phyloP scores from a whole-genome alignment of 2,797 vertebrate genomes.

The Sardinella longiceps region DNA sequence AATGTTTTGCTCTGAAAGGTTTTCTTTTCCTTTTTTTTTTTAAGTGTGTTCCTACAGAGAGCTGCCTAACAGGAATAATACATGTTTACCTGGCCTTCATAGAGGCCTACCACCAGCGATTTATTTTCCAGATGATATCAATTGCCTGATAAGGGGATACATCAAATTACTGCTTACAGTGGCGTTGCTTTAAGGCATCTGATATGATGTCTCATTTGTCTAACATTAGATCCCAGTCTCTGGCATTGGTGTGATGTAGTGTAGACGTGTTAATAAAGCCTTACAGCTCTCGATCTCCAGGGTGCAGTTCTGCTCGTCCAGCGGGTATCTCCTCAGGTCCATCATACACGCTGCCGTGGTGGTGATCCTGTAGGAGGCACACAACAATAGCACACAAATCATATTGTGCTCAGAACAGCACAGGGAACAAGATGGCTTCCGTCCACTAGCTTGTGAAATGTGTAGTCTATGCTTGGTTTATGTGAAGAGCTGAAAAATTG shows the following conservation, averaged over 20 bases:
- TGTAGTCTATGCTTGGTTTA: neutral
- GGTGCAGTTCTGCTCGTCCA: constrained; percentile 81
- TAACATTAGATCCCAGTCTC: neutral
- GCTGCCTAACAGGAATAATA: too few relatives aligned
- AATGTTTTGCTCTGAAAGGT: too few relatives aligned
- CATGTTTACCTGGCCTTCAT: too few relatives aligned
- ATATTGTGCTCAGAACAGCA: neutral
- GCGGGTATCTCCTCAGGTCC: constrained; percentile 92
- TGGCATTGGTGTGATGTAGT: neutral
- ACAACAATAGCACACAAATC: constrained; percentile 31
- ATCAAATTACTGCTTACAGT: too few relatives aligned
- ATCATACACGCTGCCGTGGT: constrained; percentile 98
- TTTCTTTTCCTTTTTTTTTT: too few relatives aligned
- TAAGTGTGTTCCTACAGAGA: too few relatives aligned
- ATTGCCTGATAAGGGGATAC: too few relatives aligned
- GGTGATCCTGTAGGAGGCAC: constrained; percentile 81
- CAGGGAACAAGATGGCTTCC: neutral
- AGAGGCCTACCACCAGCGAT: too few relatives aligned
- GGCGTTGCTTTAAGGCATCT: too few relatives aligned
- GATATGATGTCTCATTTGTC: neutral
- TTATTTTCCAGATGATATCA: too few relatives aligned
- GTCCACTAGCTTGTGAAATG: neutral
- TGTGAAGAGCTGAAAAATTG: too few relatives aligned
- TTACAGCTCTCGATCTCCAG: constrained; percentile 55
- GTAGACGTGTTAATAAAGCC: neutral